Evolutionary conservation across 2,797 vertebrate genomes (phyloP), one percentile per base, ranked within the genome.

Genomic region (Merluccius polli): DNA sequence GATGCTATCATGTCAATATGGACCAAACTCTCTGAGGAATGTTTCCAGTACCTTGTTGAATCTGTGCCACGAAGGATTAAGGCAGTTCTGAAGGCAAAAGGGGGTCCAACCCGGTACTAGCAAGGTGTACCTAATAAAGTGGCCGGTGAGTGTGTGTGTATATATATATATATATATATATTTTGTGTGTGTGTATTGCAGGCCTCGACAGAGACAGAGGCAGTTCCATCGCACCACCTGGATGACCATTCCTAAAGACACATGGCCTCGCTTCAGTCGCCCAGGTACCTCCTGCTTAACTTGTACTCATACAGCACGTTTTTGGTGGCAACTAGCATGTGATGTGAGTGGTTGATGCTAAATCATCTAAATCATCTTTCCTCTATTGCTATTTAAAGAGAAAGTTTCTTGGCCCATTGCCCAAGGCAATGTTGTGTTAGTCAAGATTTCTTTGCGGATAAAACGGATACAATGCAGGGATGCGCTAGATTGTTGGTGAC

Each of bases 201-300:
- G 97, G 89, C 93, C 94, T 0, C 91, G 97, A 71, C 95, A 95
- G 29, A 94, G 98, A 87, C 98, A 98, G 89, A 94, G 97, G 12
- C 93, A 95, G 71, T 95, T 95, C 41, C 89, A 95, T 79, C 95
- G 96, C 52, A 96, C 94, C 89, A 96, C 94, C 0, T 99, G 98
- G 98, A 94, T 99, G 84, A 96, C 96, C 0, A 89, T 88, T 65
- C 95, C 94, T 2, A 98, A 98, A 90, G 95, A 95, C 78, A 95
- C 95, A 2, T 99, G 98, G 98, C 97, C 98, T 44, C 96, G 97
- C 73, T 98, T 95, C 81, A 96, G 94, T 88, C 97, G 95, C 73
- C 95, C 96, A 93, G 98, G 98, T 98, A 85, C 2, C 29, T 27
- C 24, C 24, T 65, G 59, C 59, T 27, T 27, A 27, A 27, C 59